Evolutionary conservation across 2,113 vertebrate species (phyloP).

Genomic region (Vidua chalybeata): DNA sequence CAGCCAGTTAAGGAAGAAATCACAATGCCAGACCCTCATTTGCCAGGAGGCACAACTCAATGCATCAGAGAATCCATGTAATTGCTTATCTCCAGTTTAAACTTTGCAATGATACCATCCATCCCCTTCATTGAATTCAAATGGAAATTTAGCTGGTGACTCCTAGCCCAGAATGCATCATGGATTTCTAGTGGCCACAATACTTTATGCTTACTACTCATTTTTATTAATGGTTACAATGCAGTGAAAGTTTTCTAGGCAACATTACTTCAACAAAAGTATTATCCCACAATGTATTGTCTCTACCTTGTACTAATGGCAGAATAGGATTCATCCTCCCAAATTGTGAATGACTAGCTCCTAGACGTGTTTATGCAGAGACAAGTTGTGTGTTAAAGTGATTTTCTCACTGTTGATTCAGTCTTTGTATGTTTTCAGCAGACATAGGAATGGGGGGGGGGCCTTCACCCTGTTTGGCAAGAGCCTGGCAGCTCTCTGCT

Average conservation of each 20-base stretch:
- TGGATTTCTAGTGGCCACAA: background rate
- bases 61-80: background rate
- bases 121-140: background rate
- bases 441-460: background rate
- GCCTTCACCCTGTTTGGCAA: background rate
- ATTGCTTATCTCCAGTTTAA: background rate
- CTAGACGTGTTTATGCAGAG: background rate
- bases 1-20: background rate
- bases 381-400: background rate
- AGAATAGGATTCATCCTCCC: background rate
- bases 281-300: background rate
- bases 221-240: background rate
- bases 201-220: background rate
- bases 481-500: background rate
- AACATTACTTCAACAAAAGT: background rate
- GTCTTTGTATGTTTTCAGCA: background rate
- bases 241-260: background rate
- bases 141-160: background rate
- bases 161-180: background rate
- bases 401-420: background rate
- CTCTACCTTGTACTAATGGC: background rate
- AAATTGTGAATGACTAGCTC: background rate
- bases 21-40: background rate
- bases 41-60: background rate
- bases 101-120: rapidly evolving